Percentiles rank a stretch among this genome's conserved stretches.
These are phyloP conservation scores for Hartigia nigra DNA, from an alignment of 2,888 invertebrate species.

Conservation along the genomic window DNA sequence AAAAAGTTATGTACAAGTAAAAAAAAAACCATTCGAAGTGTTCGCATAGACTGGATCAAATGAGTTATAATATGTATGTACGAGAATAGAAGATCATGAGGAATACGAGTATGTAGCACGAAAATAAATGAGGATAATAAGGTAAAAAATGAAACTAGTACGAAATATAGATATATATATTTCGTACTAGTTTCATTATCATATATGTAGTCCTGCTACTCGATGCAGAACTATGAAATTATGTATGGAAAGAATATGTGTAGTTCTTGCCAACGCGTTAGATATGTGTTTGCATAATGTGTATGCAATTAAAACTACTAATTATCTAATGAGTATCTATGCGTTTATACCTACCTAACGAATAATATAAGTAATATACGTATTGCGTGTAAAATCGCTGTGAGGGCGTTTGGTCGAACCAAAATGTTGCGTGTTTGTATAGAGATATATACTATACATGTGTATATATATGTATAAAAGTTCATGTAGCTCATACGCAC, in stretches of 20 bases:
- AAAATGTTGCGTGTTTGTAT: constrained; percentile 61
- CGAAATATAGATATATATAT: background rate
- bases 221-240: background rate
- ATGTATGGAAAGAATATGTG: background rate
- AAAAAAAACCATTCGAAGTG: background rate
- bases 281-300: constrained; percentile 31
- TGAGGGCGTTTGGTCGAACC: constrained; percentile 50
- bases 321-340: constrained; percentile 36
- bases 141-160: background rate
- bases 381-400: constrained; percentile 47
- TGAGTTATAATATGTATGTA: background rate
- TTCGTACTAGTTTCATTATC: no score
- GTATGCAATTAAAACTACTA: constrained; percentile 37
- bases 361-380: constrained; percentile 38
- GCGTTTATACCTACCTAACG: constrained; percentile 57
- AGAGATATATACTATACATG: constrained; percentile 37
- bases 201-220: background rate
- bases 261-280: constrained; percentile 24
- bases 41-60: background rate
- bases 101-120: background rate
- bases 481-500: background rate
- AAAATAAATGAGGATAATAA: background rate
- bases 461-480: constrained; percentile 41
- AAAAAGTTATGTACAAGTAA: background rate
- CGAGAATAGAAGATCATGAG: background rate